A percentile compares a stretch with the other conserved stretches of the same genome.
Conservation (phyloP, 2,797 vertebrate species). For the Typhlichthys subterraneus region DNA sequence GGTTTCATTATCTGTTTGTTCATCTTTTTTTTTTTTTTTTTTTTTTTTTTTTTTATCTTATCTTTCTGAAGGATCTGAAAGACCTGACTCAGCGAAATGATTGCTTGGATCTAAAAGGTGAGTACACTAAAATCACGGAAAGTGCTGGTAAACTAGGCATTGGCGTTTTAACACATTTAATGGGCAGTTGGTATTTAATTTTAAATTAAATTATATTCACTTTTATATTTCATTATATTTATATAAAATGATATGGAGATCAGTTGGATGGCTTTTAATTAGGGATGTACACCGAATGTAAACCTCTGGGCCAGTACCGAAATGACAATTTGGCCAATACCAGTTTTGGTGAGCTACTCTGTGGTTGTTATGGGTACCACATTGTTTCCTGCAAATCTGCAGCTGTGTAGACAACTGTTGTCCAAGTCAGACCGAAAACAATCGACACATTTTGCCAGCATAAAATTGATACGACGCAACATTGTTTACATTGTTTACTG, state of each 20-base stretch:
- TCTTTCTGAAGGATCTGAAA: conserved; percentile 83
- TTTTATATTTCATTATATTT: background rate
- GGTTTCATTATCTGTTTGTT: background rate
- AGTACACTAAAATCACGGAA: conserved; percentile 28
- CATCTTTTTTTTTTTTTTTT: background rate
- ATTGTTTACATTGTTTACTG: no score
- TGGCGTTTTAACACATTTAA: no score
- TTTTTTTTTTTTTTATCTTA: conserved; percentile 15
- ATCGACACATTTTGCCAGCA: no score
- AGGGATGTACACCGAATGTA: no score
- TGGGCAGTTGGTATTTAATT: background rate
- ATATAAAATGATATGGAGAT: background rate
- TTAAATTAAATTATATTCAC: background rate
- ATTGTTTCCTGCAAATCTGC: no score
- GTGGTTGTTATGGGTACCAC: no score
- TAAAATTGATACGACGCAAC: no score
- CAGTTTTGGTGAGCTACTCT: no score
- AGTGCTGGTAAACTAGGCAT: background rate
- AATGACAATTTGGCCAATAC: no score
- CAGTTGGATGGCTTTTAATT: background rate
- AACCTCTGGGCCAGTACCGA: no score
- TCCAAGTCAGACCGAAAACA: no score
- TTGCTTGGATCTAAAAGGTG: conserved; percentile 94
- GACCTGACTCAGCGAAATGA: conserved; percentile 89
- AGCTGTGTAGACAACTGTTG: no score